These are phyloP conservation scores for Myripristis murdjan DNA, from an alignment of 2,797 vertebrate genomes.

Conservation along the genomic window DNA sequence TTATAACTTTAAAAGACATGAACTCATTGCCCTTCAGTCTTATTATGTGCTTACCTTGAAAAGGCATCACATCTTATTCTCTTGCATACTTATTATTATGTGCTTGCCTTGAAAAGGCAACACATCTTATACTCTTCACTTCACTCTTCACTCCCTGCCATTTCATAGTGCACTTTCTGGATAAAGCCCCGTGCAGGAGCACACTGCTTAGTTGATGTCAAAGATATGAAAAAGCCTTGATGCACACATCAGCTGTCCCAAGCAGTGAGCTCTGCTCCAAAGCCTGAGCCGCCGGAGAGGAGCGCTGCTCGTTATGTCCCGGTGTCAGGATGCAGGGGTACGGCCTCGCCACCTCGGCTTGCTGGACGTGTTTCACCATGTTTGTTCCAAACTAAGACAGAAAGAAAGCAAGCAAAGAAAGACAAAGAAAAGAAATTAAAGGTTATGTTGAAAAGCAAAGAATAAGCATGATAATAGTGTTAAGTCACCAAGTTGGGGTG, in stretches of 20 bases:
- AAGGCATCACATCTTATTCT: too few relatives aligned
- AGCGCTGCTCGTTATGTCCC: background rate
- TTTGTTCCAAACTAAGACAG: background rate
- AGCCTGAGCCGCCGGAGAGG: background rate
- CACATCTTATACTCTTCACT: too few relatives aligned
- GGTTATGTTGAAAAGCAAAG: background rate
- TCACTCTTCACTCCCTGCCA: background rate
- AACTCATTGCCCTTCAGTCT: too few relatives aligned
- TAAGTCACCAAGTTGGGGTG: too few relatives aligned
- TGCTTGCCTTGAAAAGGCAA: too few relatives aligned
- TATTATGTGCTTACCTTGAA: too few relatives aligned
- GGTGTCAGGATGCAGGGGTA: slow-evolving; percentile 3
- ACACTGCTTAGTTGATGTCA: slow-evolving; percentile 1
- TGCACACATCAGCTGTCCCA: slow-evolving; percentile 1
- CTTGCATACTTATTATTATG: too few relatives aligned
- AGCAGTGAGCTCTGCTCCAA: slow-evolving; percentile 3
- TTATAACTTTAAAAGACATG: too few relatives aligned
- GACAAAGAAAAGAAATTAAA: background rate
- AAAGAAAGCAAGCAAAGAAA: too few relatives aligned
- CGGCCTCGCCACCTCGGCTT: too few relatives aligned
- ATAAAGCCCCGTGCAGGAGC: background rate
- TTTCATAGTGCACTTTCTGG: background rate
- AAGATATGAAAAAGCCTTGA: background rate
- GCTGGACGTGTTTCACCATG: background rate
- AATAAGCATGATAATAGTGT: background rate